Evolutionary conservation across 1,140 invertebrate genomes (phyloP).

Genomic region (Eumaeus atala): DNA sequence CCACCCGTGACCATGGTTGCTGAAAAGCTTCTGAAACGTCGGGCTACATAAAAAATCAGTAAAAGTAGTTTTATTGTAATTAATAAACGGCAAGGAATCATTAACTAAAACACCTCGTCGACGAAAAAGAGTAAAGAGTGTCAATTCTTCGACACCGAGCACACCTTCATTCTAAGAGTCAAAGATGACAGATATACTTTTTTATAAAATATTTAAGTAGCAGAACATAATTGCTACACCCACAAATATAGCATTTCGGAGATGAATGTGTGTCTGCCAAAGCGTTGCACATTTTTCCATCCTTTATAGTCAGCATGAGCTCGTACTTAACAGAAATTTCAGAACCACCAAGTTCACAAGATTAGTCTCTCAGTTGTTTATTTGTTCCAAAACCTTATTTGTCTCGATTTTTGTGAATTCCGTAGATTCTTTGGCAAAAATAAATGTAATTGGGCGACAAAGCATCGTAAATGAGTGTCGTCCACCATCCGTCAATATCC

Average conservation of each 20-base stretch:
- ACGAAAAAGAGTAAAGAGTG: too few species aligned
- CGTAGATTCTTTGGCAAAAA: constrained; percentile 2
- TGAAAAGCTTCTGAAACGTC: too few species aligned
- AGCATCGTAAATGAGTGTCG: not conserved
- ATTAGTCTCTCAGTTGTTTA: not conserved
- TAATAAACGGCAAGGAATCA: too few species aligned
- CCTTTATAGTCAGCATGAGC: not conserved
- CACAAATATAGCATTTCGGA: not conserved
- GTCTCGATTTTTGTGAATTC: not conserved
- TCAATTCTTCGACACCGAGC: too few species aligned
- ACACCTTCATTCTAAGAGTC: too few species aligned
- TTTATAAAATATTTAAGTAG: not conserved
- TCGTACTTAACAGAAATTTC: not conserved
- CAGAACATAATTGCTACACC: too few species aligned
- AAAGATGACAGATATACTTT: too few species aligned
- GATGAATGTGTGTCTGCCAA: not conserved
- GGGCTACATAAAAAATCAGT: too few species aligned
- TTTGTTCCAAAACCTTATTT: not conserved
- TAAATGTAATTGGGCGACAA: constrained; percentile 4
- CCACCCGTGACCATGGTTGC: not conserved
- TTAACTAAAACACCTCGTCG: too few species aligned
- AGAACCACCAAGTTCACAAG: not conserved
- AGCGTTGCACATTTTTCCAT: constrained; percentile 1
- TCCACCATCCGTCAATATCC: too few species aligned
- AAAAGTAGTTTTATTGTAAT: too few species aligned